Evolutionary conservation across 1,140 invertebrate genomes (phyloP).

Genomic region (Holotrichia oblita): DNA sequence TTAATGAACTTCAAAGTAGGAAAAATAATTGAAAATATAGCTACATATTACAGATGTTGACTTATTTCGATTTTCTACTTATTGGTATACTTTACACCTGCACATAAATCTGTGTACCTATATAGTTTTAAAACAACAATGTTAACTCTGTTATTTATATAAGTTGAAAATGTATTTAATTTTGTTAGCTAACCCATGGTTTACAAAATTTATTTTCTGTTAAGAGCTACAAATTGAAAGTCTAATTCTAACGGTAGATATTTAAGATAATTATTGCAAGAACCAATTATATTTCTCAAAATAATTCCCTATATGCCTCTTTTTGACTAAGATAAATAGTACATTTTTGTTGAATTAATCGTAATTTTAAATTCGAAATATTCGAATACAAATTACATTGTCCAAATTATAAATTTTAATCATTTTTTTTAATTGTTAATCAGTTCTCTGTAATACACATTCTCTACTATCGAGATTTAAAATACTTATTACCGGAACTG

Average conservation of each 20-base stretch:
- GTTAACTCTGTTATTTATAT: not conserved
- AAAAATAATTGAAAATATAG: slow-evolving; percentile 12
- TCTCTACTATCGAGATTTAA: no score
- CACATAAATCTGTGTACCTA: not conserved
- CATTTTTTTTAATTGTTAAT: no score
- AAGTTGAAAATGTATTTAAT: no score
- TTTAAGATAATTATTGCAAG: not conserved
- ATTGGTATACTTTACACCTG: slow-evolving; percentile 7
- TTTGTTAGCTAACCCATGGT: not conserved
- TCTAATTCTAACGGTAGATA: not conserved
- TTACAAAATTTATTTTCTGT: not conserved
- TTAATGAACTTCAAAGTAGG: slow-evolving; percentile 25
- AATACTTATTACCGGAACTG: no score
- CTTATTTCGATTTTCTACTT: slow-evolving; percentile 32
- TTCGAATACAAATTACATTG: no score
- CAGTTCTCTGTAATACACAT: no score
- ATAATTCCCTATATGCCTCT: not conserved
- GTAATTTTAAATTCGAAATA: no score
- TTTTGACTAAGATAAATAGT: no score
- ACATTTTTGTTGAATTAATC: no score
- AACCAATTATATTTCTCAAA: no score
- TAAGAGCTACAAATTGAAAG: not conserved
- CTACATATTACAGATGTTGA: slow-evolving; percentile 9
- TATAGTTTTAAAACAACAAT: no score
- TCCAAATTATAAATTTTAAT: no score